Evolutionary conservation across 2,797 vertebrate species (phyloP).

Genomic region (Artibeus lituratus): DNA sequence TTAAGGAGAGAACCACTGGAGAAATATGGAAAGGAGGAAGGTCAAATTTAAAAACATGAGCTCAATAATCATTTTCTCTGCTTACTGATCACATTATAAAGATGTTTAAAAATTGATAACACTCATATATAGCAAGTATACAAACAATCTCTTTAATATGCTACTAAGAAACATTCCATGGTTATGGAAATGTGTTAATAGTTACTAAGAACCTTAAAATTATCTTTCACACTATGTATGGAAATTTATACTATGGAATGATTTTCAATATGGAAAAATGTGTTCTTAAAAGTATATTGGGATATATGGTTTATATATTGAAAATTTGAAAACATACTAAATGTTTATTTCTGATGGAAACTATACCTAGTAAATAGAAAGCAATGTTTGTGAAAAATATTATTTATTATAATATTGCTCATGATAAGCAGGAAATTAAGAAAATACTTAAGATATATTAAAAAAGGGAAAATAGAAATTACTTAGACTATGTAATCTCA

Average conservation of each 20-base stretch:
- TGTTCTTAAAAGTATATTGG: not conserved
- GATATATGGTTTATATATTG: not conserved
- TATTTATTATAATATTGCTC: not conserved
- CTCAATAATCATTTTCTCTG: not conserved
- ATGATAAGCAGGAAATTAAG: not conserved
- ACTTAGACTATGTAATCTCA: not conserved
- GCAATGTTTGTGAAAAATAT: not conserved
- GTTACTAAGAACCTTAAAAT: not conserved
- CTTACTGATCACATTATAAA: not conserved
- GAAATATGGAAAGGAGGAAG: not conserved
- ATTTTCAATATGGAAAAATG: constrained; percentile 8
- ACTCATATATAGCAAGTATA: not conserved
- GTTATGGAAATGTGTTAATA: not conserved
- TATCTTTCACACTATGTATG: not conserved
- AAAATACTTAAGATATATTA: not conserved
- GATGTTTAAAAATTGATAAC: not conserved
- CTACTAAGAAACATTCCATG: not conserved
- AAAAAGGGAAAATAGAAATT: not conserved
- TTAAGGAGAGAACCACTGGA: not conserved
- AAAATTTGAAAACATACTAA: not conserved
- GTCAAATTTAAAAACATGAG: not conserved
- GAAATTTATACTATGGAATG: not conserved
- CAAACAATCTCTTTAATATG: not conserved
- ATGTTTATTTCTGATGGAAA: not conserved
- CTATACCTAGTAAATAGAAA: not conserved